Evolutionary conservation across 2,888 invertebrate species (phyloP).

Genomic region (Plutella xylostella): DNA sequence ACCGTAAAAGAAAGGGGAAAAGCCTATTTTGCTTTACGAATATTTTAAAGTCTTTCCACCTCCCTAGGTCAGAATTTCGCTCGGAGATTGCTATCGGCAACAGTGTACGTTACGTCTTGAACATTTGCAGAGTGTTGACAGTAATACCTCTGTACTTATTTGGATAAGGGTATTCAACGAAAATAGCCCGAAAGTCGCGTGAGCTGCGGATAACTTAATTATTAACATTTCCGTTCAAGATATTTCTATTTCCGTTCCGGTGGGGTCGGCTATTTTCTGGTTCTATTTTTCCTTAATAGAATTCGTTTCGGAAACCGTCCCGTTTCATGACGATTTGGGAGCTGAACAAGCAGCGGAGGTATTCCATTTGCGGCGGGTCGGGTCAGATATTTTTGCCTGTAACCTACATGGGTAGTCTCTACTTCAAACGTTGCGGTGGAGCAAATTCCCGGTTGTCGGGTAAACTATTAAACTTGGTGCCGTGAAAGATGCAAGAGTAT

Average conservation of each 20-base stretch:
- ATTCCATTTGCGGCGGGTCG: conserved; percentile 27
- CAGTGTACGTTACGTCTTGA: conserved; percentile 46
- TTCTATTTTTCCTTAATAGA: conserved; percentile 60
- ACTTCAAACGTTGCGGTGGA: no score
- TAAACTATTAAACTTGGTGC: no score
- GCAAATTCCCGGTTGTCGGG: no score
- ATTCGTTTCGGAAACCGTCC: conserved; percentile 48
- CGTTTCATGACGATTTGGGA: conserved; percentile 20
- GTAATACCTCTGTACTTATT: conserved; percentile 52
- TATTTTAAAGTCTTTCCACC: conserved; percentile 24
- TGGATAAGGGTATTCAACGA: conserved; percentile 49
- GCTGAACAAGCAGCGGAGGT: conserved; percentile 30
- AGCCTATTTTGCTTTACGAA: conserved; percentile 25
- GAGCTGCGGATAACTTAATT: conserved; percentile 65
- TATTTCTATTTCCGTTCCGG: conserved; percentile 66
- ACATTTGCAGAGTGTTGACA: conserved; percentile 45
- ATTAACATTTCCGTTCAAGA: conserved; percentile 64
- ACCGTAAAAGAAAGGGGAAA: conserved; percentile 24
- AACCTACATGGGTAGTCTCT: no score
- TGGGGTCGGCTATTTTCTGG: conserved; percentile 55
- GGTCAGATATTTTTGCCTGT: neutral
- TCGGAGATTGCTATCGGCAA: conserved; percentile 50
- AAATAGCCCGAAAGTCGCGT: conserved; percentile 58
- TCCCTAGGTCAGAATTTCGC: conserved; percentile 43
- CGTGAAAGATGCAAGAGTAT: no score